Evolutionary conservation across 2,113 vertebrate species (phyloP).

Genomic region (Bolborhynchus lineola): DNA sequence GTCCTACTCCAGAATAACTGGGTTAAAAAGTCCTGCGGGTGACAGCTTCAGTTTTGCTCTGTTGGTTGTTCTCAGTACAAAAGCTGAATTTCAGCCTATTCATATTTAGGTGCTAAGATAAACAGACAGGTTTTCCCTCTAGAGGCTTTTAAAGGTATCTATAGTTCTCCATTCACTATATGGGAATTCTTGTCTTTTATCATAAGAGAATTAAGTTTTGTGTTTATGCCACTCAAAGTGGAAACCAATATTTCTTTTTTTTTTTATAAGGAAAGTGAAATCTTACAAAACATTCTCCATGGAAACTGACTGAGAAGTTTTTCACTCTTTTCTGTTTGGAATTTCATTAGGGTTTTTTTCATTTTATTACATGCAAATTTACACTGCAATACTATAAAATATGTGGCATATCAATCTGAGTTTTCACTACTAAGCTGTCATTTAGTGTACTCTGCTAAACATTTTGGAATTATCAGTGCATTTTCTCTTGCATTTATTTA

Average conservation of each 20-base stretch:
- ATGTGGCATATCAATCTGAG: background rate
- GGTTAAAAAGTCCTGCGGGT: background rate
- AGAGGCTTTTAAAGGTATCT: background rate
- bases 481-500: background rate
- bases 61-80: background rate
- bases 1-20: background rate
- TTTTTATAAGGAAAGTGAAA: background rate
- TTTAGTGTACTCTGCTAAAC: background rate
- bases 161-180: background rate
- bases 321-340: background rate
- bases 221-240: background rate
- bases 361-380: background rate
- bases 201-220: background rate
- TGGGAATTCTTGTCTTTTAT: background rate
- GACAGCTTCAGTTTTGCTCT: background rate
- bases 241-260: background rate
- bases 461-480: background rate
- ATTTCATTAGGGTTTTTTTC: background rate
- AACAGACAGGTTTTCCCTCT: background rate
- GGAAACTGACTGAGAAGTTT: background rate
- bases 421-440: background rate
- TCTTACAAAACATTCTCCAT: background rate
- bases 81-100: background rate
- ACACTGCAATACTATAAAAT: background rate
- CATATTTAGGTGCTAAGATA: background rate